These are phyloP conservation scores for Channa maculata DNA, from an alignment of 2,113 vertebrate genomes.

Conservation along the genomic window DNA sequence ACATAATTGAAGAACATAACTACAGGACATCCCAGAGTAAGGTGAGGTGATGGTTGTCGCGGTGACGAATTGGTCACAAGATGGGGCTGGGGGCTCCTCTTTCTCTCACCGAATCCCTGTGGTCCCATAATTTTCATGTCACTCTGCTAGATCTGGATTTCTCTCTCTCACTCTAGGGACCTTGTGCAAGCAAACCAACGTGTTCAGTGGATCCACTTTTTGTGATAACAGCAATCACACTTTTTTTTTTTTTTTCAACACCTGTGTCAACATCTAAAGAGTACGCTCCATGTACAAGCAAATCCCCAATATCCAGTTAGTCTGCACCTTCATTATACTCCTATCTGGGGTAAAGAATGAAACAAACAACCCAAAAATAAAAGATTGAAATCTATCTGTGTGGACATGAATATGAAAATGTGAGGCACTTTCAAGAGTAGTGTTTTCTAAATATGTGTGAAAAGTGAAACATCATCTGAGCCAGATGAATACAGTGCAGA, in stretches of 20 bases:
- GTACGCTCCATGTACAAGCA: too few relatives aligned
- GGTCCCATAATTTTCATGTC: conserved; percentile 58
- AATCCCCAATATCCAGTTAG: neutral
- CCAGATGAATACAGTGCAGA: too few relatives aligned
- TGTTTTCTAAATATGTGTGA: too few relatives aligned
- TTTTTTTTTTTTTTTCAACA: too few relatives aligned
- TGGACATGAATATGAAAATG: too few relatives aligned
- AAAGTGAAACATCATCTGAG: too few relatives aligned
- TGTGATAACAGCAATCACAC: neutral
- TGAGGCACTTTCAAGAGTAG: too few relatives aligned
- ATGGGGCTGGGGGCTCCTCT: conserved; percentile 46
- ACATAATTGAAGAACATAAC: conserved; percentile 87
- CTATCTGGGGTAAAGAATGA: neutral
- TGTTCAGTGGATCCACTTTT: neutral
- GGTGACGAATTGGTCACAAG: conserved; percentile 78
- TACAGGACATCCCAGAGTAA: conserved; percentile 84
- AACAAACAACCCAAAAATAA: neutral
- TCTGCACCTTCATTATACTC: neutral
- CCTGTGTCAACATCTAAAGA: too few relatives aligned
- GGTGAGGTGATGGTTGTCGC: conserved; percentile 74
- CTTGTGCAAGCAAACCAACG: neutral
- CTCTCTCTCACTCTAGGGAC: conserved; percentile 9
- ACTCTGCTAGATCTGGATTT: conserved; percentile 31
- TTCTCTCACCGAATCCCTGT: conserved; percentile 31
- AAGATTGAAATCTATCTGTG: too few relatives aligned